These are phyloP conservation scores for Pseudomyrmex concolor DNA, from an alignment of 1,140 invertebrate genomes.

Conservation along the genomic window DNA sequence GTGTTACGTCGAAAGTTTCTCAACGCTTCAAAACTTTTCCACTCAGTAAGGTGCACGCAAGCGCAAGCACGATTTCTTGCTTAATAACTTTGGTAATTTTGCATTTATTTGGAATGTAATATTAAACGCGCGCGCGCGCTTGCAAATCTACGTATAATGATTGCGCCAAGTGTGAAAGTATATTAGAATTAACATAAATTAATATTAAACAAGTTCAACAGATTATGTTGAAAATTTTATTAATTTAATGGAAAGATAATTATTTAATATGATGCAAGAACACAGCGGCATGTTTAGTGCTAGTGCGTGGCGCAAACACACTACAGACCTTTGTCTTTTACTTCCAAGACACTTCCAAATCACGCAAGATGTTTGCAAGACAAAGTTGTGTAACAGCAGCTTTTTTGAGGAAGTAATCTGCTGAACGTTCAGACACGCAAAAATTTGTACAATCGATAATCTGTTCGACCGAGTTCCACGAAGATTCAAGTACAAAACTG, in stretches of 20 bases:
- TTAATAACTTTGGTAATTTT: background rate
- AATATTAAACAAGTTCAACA: too few species aligned
- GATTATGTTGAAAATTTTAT: background rate
- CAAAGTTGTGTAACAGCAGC: conserved; percentile 57
- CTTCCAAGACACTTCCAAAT: conserved; percentile 25
- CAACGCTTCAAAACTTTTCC: conserved; percentile 57
- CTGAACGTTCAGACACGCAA: conserved; percentile 54
- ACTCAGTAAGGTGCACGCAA: conserved; percentile 26
- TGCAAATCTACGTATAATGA: too few species aligned
- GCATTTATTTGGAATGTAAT: background rate
- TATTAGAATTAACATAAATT: too few species aligned
- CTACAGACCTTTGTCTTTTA: conserved; percentile 41
- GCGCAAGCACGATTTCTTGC: background rate
- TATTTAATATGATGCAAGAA: conserved; percentile 5
- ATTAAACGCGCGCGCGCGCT: too few species aligned
- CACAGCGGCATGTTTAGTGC: conserved; percentile 13
- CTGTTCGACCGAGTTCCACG: conserved; percentile 51
- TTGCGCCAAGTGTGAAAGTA: too few species aligned
- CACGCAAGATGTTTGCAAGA: conserved; percentile 26
- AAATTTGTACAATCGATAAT: conserved; percentile 49
- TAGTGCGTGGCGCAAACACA: conserved; percentile 39
- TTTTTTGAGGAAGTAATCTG: conserved; percentile 56
- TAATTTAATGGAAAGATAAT: background rate
- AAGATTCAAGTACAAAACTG: conserved; percentile 51
- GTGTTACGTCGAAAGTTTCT: conserved; percentile 66